phyloP scores from a whole-genome alignment of 2,888 invertebrate genomes.

The Dryadula phaetusa region DNA sequence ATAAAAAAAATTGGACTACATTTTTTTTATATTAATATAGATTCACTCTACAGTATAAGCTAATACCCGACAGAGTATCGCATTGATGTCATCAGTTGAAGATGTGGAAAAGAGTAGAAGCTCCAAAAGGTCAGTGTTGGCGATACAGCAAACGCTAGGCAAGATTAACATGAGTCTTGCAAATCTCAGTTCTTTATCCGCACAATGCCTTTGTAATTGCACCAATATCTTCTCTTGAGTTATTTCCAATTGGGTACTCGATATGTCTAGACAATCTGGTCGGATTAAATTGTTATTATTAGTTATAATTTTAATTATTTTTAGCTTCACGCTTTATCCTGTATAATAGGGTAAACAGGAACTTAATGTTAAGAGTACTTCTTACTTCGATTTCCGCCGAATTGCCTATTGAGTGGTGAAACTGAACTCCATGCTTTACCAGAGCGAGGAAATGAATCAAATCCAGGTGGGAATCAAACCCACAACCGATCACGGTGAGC shows the following conservation, averaged over 20 bases:
- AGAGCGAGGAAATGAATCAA: too few species aligned
- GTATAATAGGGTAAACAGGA: too few species aligned
- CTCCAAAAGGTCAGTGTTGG: slow-evolving; percentile 70
- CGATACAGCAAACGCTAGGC: slow-evolving; percentile 84
- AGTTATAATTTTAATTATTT: too few species aligned
- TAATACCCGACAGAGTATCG: slow-evolving; percentile 64
- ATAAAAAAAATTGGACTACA: background rate
- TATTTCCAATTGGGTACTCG: slow-evolving; percentile 81
- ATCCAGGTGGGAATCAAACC: too few species aligned
- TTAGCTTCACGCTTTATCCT: too few species aligned
- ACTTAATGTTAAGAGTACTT: too few species aligned
- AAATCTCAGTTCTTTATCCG: slow-evolving; percentile 82
- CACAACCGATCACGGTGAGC: too few species aligned
- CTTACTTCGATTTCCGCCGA: too few species aligned
- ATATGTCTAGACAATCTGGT: slow-evolving; percentile 58
- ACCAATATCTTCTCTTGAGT: slow-evolving; percentile 93
- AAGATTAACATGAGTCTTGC: slow-evolving; percentile 90
- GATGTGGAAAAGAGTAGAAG: slow-evolving; percentile 92
- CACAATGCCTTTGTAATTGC: slow-evolving; percentile 89
- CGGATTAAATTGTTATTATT: slow-evolving; percentile 7
- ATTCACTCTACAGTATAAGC: slow-evolving; percentile 56
- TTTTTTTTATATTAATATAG: slow-evolving; percentile 4
- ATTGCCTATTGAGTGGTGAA: too few species aligned
- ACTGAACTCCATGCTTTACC: too few species aligned
- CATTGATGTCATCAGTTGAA: slow-evolving; percentile 59